These are phyloP conservation scores for Seira musarum DNA, from an alignment of 2,888 invertebrate species.

Conservation along the genomic window DNA sequence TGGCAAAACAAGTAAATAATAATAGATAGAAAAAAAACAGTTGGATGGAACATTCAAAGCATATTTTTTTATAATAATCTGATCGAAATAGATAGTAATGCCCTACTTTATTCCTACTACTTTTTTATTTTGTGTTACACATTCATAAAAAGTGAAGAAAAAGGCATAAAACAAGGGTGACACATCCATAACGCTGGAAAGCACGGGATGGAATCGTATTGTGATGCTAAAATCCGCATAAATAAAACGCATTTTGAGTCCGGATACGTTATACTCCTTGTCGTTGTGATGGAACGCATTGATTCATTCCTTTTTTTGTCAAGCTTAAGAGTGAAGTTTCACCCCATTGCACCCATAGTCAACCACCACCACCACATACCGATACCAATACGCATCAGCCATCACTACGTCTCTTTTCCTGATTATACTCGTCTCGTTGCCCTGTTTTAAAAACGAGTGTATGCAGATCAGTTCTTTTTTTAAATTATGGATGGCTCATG, in stretches of 20 bases:
- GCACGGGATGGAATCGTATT: not conserved
- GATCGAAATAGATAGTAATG: slow-evolving; percentile 7
- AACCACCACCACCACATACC: not conserved
- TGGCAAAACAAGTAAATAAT: not conserved
- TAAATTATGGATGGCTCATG: not conserved
- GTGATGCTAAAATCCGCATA: not conserved
- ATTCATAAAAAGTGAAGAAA: not conserved
- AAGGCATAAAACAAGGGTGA: not conserved
- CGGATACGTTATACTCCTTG: not conserved
- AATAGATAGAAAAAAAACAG: not conserved
- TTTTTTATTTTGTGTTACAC: not conserved
- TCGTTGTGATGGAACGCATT: slow-evolving; percentile 43
- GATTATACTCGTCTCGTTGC: not conserved
- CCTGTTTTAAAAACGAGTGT: not conserved
- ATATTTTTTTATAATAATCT: not conserved
- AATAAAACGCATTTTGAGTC: not conserved
- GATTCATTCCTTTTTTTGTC: slow-evolving; percentile 50
- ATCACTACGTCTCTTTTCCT: not conserved
- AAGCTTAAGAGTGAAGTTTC: slow-evolving; percentile 35
- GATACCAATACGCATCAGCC: not conserved
- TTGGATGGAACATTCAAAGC: not conserved
- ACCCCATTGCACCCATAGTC: slow-evolving; percentile 20
- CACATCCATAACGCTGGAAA: not conserved
- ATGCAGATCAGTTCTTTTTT: not conserved
- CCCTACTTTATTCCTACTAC: not conserved